These are phyloP conservation scores for Odontomyia ornata DNA, from an alignment of 2,888 invertebrate genomes.

Conservation along the genomic window DNA sequence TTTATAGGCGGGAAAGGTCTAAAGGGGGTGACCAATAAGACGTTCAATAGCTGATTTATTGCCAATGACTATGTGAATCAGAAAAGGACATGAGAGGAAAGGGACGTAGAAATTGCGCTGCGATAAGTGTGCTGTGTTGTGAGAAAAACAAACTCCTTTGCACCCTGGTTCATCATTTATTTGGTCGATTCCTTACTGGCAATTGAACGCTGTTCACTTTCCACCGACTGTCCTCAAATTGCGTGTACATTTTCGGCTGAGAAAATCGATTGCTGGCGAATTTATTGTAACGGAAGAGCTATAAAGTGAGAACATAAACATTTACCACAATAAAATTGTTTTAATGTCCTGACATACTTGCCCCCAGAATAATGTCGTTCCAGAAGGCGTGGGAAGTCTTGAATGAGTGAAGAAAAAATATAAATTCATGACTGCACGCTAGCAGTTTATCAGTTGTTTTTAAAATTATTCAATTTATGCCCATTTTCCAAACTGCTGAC, in stretches of 20 bases:
- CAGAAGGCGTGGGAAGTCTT: too few relatives aligned
- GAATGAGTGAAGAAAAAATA: too few relatives aligned
- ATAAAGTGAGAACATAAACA: constrained; percentile 42
- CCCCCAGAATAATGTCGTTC: not conserved
- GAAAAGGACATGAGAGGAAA: not conserved
- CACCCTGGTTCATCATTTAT: constrained; percentile 21
- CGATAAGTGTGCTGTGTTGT: not conserved
- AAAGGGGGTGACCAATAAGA: not conserved
- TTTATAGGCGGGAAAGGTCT: constrained; percentile 1
- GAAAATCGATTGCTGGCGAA: constrained; percentile 38
- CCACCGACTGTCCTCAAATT: not conserved
- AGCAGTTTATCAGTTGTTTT: too few relatives aligned
- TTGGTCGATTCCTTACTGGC: constrained; percentile 19
- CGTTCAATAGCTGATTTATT: constrained; percentile 19
- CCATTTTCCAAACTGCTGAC: too few relatives aligned
- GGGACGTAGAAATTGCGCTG: not conserved
- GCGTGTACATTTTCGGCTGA: constrained; percentile 2
- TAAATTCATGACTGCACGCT: too few relatives aligned
- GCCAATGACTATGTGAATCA: not conserved
- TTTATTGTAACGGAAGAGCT: constrained; percentile 41
- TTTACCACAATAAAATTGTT: constrained; percentile 40
- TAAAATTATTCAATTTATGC: too few relatives aligned
- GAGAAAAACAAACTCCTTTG: constrained; percentile 1
- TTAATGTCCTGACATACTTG: constrained; percentile 38
- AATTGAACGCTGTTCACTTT: constrained; percentile 14